phyloP scores from a whole-genome alignment of 35 echinoderm and acorn worm genomes.

The Heliocidaris tuberculata region DNA sequence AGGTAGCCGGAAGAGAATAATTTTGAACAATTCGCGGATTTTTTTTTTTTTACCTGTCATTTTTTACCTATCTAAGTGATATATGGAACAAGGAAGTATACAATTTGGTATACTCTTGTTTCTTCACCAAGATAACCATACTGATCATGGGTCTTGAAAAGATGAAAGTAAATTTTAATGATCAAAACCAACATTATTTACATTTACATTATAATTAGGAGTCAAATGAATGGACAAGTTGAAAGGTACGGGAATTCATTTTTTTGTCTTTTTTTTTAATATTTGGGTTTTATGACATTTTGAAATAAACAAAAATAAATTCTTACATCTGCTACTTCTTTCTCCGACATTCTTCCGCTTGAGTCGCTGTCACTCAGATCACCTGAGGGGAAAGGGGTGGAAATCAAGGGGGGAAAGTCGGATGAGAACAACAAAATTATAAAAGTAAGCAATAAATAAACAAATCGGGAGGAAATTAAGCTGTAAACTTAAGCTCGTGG shows the following conservation, averaged over 20 bases:
- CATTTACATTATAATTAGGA: no score
- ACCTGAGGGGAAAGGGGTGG: neutral
- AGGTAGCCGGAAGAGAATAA: neutral
- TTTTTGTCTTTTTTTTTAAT: no score
- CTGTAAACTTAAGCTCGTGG: slow-evolving; percentile 4
- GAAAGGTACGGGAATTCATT: no score
- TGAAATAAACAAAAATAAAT: neutral
- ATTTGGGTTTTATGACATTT: neutral
- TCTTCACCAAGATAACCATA: no score
- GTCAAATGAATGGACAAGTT: no score
- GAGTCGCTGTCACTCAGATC: slow-evolving; percentile 36
- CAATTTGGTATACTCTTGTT: no score
- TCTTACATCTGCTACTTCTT: slow-evolving; percentile 18
- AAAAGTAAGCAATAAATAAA: neutral
- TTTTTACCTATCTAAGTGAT: no score
- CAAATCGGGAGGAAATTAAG: neutral
- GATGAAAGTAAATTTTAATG: no score
- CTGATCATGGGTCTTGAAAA: no score
- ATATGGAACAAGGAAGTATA: neutral
- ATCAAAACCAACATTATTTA: no score
- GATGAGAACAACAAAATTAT: neutral
- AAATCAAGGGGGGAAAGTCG: neutral
- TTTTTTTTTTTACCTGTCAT: neutral
- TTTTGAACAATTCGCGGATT: neutral
- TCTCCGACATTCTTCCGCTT: neutral